These are phyloP conservation scores for Erythrolamprus reginae DNA, from an alignment of 2,113 vertebrate genomes.

Conservation along the genomic window DNA sequence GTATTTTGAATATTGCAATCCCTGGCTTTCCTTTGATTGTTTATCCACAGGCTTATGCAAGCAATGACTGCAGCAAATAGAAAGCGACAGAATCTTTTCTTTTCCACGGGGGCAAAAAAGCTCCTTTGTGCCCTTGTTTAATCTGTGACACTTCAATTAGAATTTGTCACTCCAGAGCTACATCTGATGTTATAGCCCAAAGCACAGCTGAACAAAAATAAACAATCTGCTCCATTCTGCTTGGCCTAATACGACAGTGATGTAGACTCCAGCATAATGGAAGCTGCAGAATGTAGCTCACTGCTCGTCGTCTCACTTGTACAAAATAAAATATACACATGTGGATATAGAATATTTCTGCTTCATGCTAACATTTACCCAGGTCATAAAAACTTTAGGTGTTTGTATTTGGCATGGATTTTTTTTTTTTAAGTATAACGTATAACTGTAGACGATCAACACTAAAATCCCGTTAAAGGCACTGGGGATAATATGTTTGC, in stretches of 20 bases:
- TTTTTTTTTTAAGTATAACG: not conserved
- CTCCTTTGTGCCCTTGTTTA: slow-evolving; percentile 61
- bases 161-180: slow-evolving; percentile 72
- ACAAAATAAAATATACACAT: not conserved
- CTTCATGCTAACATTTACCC: not conserved
- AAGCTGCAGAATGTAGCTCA: slow-evolving; percentile 21
- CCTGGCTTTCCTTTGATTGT: not conserved
- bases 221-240: slow-evolving; percentile 75
- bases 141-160: slow-evolving; percentile 63
- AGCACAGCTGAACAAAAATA: slow-evolving; percentile 73
- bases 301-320: not conserved
- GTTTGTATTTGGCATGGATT: not conserved
- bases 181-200: slow-evolving; percentile 73
- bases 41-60: not conserved
- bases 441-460: not conserved
- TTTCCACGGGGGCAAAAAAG: slow-evolving; percentile 29
- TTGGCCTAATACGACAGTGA: slow-evolving; percentile 74
- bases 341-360: not conserved
- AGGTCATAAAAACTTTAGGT: not conserved
- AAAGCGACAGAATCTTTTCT: not conserved
- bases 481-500: not conserved
- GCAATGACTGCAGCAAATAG: slow-evolving; percentile 24
- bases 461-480: not conserved
- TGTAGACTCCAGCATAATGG: slow-evolving; percentile 45
- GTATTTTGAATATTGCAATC: not conserved